Base-by-base conservation (phyloP, 2,113 vertebrate genomes). In the Thamnophis sirtalis region DNA sequence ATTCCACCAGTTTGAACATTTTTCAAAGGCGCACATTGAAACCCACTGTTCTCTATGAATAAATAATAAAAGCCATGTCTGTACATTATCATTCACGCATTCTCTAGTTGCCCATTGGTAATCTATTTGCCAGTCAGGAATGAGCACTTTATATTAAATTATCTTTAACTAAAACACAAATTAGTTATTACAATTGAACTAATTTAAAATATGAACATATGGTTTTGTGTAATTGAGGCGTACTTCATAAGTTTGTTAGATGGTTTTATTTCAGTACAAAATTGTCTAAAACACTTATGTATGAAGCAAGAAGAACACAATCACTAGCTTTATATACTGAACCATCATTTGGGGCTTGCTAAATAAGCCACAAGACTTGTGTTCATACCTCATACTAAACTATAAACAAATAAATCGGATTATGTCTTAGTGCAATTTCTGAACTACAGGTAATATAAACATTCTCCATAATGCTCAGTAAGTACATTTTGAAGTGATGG, bases 1-100 rank as follows among this genome's bases (percentile, higher is more conserved):
- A 98, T 98, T 97, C 98, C 97, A 96, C 98, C 98, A 98, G 98
- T 98, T 98, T 98, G 98, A 98, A 98, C 98, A 98, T 98, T 98
- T 98, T 99, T 99, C 98, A 98, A 98, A 98, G 98, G 97, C 98
- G 97, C 98, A 98, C 97, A 97, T 97, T 97, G 98, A 98, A 98
- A 98, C 98, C 98, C 97, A 97, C 98, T 98, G 98, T 99, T 98
- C 98, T 98, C 98, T 97, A 97, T 99, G 98, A 98, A 98, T 98
- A 98, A 98, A 98, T 98, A 97, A 98, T 98, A 97, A 97, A 97
- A 97, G 97, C 96, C 97, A 97, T 98, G 98, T 98, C 98, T 98
- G 97, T 98, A 98, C 97, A 98, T 98, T 98, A 98, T 98, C 98
- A 97, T 96, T 97, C 96, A 97, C 97, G 97, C 97, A 97, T 98